Percentiles rank a stretch among this genome's conserved stretches.
phyloP scores from a whole-genome alignment of 2,888 invertebrate species.

The Drosophila neonasuta region DNA sequence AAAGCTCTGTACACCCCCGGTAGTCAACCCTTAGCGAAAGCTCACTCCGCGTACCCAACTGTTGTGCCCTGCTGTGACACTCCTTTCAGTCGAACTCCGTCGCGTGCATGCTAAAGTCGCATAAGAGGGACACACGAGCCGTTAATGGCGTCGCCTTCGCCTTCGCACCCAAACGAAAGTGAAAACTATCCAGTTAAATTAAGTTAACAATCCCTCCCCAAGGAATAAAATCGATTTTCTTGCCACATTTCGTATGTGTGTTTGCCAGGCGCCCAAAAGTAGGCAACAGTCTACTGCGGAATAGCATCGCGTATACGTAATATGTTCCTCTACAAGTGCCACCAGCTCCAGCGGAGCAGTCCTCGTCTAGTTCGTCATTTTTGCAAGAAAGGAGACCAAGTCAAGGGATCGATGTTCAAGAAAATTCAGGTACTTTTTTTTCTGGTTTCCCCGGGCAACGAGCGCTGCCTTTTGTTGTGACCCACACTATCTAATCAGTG shows the following conservation, averaged over 20 bases:
- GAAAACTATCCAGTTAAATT: constrained; percentile 38
- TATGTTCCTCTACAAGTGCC: constrained; percentile 71
- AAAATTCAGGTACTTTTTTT: constrained; percentile 60
- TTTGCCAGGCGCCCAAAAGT: constrained; percentile 55
- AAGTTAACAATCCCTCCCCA: constrained; percentile 13
- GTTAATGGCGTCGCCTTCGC: constrained; percentile 51
- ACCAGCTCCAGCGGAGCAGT: constrained; percentile 56
- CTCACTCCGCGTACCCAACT: constrained; percentile 25
- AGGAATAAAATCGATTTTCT: constrained; percentile 52
- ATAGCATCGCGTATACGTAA: constrained; percentile 53
- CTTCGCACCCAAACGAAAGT: constrained; percentile 11
- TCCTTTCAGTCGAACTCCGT: constrained; percentile 68
- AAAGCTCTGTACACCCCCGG: constrained; percentile 25
- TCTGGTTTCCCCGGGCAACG: constrained; percentile 33
- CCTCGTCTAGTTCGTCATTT: constrained; percentile 38
- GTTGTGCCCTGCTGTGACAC: constrained; percentile 50
- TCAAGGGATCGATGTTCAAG: constrained; percentile 48
- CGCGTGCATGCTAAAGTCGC: constrained; percentile 69
- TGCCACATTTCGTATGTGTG: constrained; percentile 13
- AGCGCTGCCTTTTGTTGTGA: constrained; percentile 5
- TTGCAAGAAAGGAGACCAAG: constrained; percentile 26
- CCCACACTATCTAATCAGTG: constrained; percentile 48
- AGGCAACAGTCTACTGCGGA: constrained; percentile 50
- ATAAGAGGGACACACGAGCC: constrained; percentile 45
- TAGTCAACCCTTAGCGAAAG: constrained; percentile 35